Evolutionary conservation across 2,797 vertebrate species (phyloP), one percentile per base, ranked within the genome.

Genomic region (Enteromius trimaculatus): DNA sequence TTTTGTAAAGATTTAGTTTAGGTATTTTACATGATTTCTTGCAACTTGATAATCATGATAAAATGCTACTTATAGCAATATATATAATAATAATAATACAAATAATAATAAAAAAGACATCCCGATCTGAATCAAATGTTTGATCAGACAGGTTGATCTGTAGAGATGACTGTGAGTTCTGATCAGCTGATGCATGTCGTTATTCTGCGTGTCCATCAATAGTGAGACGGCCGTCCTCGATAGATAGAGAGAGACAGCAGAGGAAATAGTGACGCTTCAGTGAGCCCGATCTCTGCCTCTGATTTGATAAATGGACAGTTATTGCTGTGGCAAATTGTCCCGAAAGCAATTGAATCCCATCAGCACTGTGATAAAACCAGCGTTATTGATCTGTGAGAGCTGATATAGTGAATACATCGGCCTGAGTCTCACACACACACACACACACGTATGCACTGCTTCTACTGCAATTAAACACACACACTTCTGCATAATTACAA

Each of bases 351-450:
- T 96, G 94, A 87, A 95, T 95, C 96, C 91, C 91, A 81, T 81
- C 95, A 93, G 95, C 92, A 90, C 89, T 85, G 77, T 90, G 91
- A 94, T 95, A 96, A 96, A 97, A 95, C 94, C 94, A 94, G 90
- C 85, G 92, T 89, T 98, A 98, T 98, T 96, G 97, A 98, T 99
- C 95, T 94, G 92, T 93, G 91, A 93, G 94, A 96, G 95, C 96
- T 97, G 97, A 96, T 97, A 96, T 95, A 96, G 94, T 95, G 95
- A 96, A 96, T 97, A 96, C 96, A 96, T 96, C 95, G 80, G 85
- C 80, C 80, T 74, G 85, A 82, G 75, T 23, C n/a, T n/a, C n/a
- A n/a, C 83, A 60, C 31, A 31, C 68, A 60, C 42, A 75, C 42
- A 53, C 53, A 58, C 39, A 66, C 58, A 0, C 31, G 14, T 34